Conservation (phyloP, 2,113 vertebrate genomes). For the Seriola aureovittata region DNA sequence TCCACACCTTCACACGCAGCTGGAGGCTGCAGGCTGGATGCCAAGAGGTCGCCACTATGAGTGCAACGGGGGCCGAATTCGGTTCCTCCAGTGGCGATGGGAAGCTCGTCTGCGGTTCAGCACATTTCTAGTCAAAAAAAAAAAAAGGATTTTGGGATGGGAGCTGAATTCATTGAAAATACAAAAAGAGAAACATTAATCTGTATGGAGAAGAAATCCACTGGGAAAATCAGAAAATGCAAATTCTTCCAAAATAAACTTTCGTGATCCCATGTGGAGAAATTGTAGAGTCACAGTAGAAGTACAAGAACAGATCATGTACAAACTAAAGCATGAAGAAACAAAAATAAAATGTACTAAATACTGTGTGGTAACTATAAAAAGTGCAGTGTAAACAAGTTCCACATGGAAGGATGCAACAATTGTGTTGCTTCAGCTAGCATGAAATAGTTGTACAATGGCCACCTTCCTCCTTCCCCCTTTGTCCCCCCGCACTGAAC, state of each 20-base stretch:
- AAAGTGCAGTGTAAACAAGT: too few relatives aligned
- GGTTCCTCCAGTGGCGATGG: neutral
- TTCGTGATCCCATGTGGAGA: too few relatives aligned
- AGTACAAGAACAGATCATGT: too few relatives aligned
- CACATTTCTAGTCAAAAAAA: neutral
- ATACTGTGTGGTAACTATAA: too few relatives aligned
- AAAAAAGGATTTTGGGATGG: neutral
- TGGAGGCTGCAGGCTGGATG: neutral
- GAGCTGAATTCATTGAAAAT: neutral
- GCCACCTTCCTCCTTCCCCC: neutral
- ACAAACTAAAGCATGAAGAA: too few relatives aligned
- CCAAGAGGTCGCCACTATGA: neutral
- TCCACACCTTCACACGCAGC: slow-evolving; percentile 21
- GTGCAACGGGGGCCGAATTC: neutral
- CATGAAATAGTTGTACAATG: neutral
- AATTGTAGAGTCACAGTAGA: too few relatives aligned
- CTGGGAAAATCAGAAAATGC: too few relatives aligned
- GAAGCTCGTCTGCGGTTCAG: neutral
- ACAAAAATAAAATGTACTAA: too few relatives aligned
- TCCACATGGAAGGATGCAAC: too few relatives aligned
- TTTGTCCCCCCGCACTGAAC: neutral
- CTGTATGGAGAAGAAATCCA: too few relatives aligned
- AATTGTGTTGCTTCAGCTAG: too few relatives aligned
- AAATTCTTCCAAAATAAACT: neutral
- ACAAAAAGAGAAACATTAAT: neutral